Conservation (phyloP, 2,113 vertebrate species). For the Acrocephalus arundinaceus region DNA sequence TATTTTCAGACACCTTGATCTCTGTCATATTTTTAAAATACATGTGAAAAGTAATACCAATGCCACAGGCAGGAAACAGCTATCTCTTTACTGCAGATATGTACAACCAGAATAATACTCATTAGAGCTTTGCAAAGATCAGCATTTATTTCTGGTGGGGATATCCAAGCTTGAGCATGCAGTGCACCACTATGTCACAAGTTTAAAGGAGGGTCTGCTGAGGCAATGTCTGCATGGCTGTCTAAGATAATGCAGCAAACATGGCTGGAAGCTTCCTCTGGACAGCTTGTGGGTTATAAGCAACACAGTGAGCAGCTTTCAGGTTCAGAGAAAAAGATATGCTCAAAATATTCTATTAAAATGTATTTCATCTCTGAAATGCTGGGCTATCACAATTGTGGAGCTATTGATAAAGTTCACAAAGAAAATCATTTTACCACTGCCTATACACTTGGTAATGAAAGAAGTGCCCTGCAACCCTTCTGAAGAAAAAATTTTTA, state of each 20-base stretch:
- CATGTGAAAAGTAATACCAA: background rate
- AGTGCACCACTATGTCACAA: background rate
- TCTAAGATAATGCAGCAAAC: background rate
- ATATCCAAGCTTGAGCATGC: background rate
- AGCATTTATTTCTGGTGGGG: background rate
- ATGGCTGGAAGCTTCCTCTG: background rate
- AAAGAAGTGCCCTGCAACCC: background rate
- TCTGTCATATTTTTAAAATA: background rate
- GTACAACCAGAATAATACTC: background rate
- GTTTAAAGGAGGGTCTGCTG: background rate
- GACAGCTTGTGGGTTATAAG: background rate
- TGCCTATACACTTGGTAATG: background rate
- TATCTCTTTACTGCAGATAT: constrained; percentile 10
- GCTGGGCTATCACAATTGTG: background rate
- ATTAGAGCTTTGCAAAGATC: background rate
- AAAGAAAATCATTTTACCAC: background rate
- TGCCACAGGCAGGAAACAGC: background rate
- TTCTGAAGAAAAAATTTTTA: background rate
- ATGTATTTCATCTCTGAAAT: background rate
- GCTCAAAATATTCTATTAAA: background rate
- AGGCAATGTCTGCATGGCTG: background rate
- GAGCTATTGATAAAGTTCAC: background rate
- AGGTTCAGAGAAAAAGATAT: background rate
- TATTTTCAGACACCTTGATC: constrained; percentile 26
- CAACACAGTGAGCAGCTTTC: background rate